A percentile compares a stretch with the other conserved stretches of the same genome.
phyloP scores from a whole-genome alignment of 2,797 vertebrate species.

The Sebastes steindachneri region DNA sequence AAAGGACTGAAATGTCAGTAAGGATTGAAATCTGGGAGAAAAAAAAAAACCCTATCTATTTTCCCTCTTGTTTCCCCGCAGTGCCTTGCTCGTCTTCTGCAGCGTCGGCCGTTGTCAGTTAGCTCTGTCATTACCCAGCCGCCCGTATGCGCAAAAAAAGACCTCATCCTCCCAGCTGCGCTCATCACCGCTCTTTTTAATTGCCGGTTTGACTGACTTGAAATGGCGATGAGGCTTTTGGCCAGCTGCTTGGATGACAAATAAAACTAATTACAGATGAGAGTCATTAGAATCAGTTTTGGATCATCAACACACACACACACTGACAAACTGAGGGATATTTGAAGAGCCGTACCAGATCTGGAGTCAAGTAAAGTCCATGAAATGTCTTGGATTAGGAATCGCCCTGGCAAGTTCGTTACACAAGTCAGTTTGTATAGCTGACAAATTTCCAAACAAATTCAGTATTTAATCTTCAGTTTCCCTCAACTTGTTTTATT shows the following conservation, averaged over 20 bases:
- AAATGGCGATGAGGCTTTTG: slow-evolving; percentile 66
- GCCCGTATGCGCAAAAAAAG: slow-evolving; percentile 57
- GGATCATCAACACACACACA: slow-evolving; percentile 37
- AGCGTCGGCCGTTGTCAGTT: slow-evolving; percentile 55
- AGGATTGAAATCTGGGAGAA: slow-evolving; percentile 24
- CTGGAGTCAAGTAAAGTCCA: background rate
- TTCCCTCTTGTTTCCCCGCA: slow-evolving; percentile 54
- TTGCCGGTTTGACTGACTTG: slow-evolving; percentile 68
- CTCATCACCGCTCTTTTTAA: slow-evolving; percentile 78
- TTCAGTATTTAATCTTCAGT: background rate
- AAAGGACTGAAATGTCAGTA: slow-evolving; percentile 54
- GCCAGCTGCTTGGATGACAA: slow-evolving; percentile 70
- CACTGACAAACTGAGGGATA: background rate
- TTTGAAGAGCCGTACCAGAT: background rate
- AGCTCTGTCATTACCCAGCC: slow-evolving; percentile 82
- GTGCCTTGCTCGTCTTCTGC: slow-evolving; percentile 65
- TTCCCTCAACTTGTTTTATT: slow-evolving; percentile 13
- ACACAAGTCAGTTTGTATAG: background rate
- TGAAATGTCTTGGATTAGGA: background rate
- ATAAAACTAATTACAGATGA: slow-evolving; percentile 79
- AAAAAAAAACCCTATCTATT: slow-evolving; percentile 51
- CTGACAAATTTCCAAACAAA: slow-evolving; percentile 2
- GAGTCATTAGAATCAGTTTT: slow-evolving; percentile 56
- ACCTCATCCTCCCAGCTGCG: slow-evolving; percentile 62
- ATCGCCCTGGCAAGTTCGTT: background rate